Evolutionary conservation across 1,140 invertebrate species (phyloP), one percentile per base, ranked within the genome.

Genomic region (Eurosta solidaginis): DNA sequence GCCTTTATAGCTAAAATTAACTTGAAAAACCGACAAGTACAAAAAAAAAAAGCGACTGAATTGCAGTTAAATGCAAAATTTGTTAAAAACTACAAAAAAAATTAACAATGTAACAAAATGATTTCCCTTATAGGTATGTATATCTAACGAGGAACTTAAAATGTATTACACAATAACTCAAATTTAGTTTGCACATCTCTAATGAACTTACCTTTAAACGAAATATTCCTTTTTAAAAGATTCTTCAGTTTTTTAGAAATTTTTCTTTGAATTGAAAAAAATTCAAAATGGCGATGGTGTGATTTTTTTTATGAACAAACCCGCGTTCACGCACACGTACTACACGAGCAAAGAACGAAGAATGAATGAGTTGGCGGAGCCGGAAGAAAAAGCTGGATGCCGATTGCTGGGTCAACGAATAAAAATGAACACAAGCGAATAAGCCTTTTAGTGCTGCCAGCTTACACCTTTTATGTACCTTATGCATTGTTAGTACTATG

Each of bases 211-310:
- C 59, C 59, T 68, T 68, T 33, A 40, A 2, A 17, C 33, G 33
- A 22, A 68, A 33, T 40, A 22, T 40, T 20, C 12, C 36, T n/a
- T 68, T 22, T 68, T 20, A 63, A 14, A 68, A n/a, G 36, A 40
- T 40, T 68, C n/a, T 42, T 40, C 40, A 33, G 25, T 33, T 33
- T 63, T 68, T 68, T 27, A 40, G 33, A 68, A 20, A 10, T 36
- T n/a, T 68, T 40, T 68, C 50, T 54, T 52, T 33, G n/a, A 40
- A 68, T 5, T 68, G 33, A 68, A 68, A n/a, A 68, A 63, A 40
- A 68, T 36, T 68, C 36, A 68, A 68, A n/a, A 68, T 68, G 59
- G 59, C 59, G 59, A 68, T 33, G 59, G 59, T 68, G 59, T 42
- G n/a, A 68, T 63, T 36, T 22, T 27, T 68, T 42, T 68, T 68